Base-by-base conservation (phyloP, 2,888 invertebrate genomes). In the Lydus trimaculatus region DNA sequence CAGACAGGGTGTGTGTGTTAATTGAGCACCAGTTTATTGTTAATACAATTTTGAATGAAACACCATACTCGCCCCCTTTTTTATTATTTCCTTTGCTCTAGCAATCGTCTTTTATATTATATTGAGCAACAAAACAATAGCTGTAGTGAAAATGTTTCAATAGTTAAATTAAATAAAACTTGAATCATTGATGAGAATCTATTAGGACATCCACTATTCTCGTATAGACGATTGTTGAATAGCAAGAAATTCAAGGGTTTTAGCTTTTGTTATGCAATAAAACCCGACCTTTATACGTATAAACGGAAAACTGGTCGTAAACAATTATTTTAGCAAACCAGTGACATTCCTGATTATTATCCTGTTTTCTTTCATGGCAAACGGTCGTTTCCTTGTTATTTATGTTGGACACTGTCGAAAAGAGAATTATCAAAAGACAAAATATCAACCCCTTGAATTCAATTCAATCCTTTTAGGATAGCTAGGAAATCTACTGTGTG, bases 11-110 rank as follows among this genome's bases (percentile, higher is more conserved):
- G 52, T 52, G 52, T 23, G 52, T 52, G 52, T 52, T 52, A 52
- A 52, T 52, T 52, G 52, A 52, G 52, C 52, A 52, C 52, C 52
- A 52, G 52, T 25, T 23, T 52, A 52, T 52, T 52, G 52, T 52
- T 52, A 52, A 23, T 52, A 25, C 52, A 52, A 52, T 52, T 43
- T 48, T 25, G 25, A 52, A 52, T 52, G 25, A 52, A 25, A 52
- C 20, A 20, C 48, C 17, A 25, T n/a, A n/a, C n/a, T n/a, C n/a
- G n/a, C 52, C 52, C 52, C 5, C 23, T n/a, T 1, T 1, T 8
- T 8, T 52, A 17, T 25, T 25, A 13, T 25, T 52, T 15, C 25
- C 52, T 20, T 11, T 48, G 7, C 9, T 48, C 48, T 48, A 48
- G 9, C 20, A 48, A 48, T 48, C 48, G 7, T 17, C 17, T 17